A percentile compares a stretch with the other conserved stretches of the same genome.
Conservation (phyloP, 2,888 invertebrate genomes). For the Leptinotarsa haldemani region DNA sequence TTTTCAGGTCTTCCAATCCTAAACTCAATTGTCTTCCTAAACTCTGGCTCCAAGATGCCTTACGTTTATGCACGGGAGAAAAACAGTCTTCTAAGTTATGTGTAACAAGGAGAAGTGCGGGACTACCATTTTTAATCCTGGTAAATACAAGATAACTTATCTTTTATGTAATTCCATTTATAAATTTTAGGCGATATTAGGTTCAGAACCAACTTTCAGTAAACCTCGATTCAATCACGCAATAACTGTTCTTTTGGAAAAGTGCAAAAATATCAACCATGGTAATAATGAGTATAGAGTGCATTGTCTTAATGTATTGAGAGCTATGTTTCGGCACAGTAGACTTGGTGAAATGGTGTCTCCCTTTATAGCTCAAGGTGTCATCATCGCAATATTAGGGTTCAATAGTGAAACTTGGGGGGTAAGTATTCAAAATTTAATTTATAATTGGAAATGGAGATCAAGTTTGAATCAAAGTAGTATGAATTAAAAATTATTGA, state of each 20-base stretch:
- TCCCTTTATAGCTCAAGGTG: constrained; percentile 76
- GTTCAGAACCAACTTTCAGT: constrained; percentile 72
- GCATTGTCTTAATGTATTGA: constrained; percentile 88
- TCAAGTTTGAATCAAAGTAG: no score
- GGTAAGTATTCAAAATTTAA: constrained; percentile 67
- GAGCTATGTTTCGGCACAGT: constrained; percentile 83
- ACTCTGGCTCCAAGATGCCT: constrained; percentile 73
- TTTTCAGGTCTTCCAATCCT: constrained; percentile 40
- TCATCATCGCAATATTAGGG: constrained; percentile 79
- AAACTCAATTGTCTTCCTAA: constrained; percentile 72
- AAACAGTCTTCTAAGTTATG: constrained; percentile 71
- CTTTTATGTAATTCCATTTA: constrained; percentile 3
- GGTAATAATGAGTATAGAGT: constrained; percentile 70
- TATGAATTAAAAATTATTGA: no score
- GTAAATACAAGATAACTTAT: constrained; percentile 62
- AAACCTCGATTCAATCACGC: constrained; percentile 60
- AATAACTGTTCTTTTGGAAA: constrained; percentile 69
- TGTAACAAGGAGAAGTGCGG: constrained; percentile 91
- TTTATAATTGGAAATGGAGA: no score
- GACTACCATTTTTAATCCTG: constrained; percentile 92
- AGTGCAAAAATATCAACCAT: constrained; percentile 61
- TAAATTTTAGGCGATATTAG: constrained; percentile 77
- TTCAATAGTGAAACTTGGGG: constrained; percentile 83
- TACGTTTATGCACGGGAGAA: constrained; percentile 69
- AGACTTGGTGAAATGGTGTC: constrained; percentile 79